Evolutionary conservation across 1,140 invertebrate genomes (phyloP).

Genomic region (Cotesia typhae): DNA sequence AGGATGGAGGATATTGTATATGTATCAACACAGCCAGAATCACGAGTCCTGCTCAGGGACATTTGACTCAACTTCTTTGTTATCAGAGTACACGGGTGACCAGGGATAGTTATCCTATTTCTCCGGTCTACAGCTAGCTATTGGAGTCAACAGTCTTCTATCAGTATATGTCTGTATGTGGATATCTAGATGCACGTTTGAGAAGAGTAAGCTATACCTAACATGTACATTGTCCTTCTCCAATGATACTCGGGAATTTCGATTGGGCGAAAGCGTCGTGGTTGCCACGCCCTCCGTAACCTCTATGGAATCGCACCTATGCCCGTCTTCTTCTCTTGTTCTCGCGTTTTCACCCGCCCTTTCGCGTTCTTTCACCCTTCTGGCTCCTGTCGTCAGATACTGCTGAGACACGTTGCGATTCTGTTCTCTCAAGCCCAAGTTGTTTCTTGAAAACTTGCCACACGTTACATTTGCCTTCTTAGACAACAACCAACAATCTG

Average conservation of each 20-base stretch:
- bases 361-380: slow-evolving; percentile 36
- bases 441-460: slow-evolving; percentile 12
- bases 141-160: neutral
- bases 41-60: neutral
- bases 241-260: slow-evolving; percentile 55
- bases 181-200: slow-evolving; percentile 9
- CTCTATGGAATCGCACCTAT: slow-evolving; percentile 58
- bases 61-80: slow-evolving; percentile 42
- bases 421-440: too few relatives aligned
- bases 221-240: slow-evolving; percentile 62
- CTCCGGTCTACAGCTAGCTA: neutral
- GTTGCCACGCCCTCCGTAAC: slow-evolving; percentile 60
- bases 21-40: too few relatives aligned
- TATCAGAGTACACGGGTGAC: slow-evolving; percentile 34
- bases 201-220: slow-evolving; percentile 28
- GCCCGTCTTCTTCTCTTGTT: slow-evolving; percentile 37
- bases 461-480: too few relatives aligned
- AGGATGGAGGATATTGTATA: too few relatives aligned
- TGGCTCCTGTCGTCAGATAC: slow-evolving; percentile 4
- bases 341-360: slow-evolving; percentile 29
- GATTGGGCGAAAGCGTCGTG: slow-evolving; percentile 63
- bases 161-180: slow-evolving; percentile 8
- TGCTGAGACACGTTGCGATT: too few relatives aligned
- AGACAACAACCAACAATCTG: too few relatives aligned
- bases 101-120: slow-evolving; percentile 15